Conservation (phyloP, 2,797 vertebrate species). For the Antennarius maculatus region DNA sequence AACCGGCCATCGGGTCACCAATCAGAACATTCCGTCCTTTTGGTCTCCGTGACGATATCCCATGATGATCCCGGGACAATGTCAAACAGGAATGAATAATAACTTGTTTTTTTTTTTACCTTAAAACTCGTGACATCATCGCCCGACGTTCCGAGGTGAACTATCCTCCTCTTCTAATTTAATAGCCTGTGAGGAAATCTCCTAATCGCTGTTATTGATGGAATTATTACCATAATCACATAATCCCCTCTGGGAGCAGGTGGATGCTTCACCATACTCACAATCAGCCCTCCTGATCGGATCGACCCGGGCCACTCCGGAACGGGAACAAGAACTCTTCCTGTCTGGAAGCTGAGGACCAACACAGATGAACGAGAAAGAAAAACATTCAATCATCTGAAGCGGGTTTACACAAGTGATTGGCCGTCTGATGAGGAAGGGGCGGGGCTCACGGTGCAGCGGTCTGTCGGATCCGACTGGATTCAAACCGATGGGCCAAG, state of each 20-base stretch:
- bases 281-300: slow-evolving; percentile 59
- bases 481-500: slow-evolving; percentile 61
- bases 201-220: slow-evolving; percentile 53
- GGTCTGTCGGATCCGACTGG: slow-evolving; percentile 50
- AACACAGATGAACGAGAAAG: slow-evolving; percentile 63
- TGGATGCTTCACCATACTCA: slow-evolving; percentile 46
- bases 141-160: too few relatives aligned
- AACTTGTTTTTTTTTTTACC: background rate
- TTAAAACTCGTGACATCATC: too few relatives aligned
- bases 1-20: too few relatives aligned
- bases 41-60: too few relatives aligned
- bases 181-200: slow-evolving; percentile 36
- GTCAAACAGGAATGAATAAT: too few relatives aligned
- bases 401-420: slow-evolving; percentile 70
- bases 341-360: slow-evolving; percentile 43
- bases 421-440: slow-evolving; percentile 41
- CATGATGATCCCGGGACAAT: too few relatives aligned
- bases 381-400: slow-evolving; percentile 67
- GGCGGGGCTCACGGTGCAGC: slow-evolving; percentile 19
- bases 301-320: slow-evolving; percentile 20
- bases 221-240: slow-evolving; percentile 56
- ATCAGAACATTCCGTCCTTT: too few relatives aligned
- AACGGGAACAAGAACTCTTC: slow-evolving; percentile 40
- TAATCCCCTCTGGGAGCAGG: slow-evolving; percentile 47
- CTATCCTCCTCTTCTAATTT: slow-evolving; percentile 13